A percentile compares a stretch with the other conserved stretches of the same genome.
Evolutionary conservation across 1,140 invertebrate genomes (phyloP).

Genomic region (Thaumatotibia leucotreta): DNA sequence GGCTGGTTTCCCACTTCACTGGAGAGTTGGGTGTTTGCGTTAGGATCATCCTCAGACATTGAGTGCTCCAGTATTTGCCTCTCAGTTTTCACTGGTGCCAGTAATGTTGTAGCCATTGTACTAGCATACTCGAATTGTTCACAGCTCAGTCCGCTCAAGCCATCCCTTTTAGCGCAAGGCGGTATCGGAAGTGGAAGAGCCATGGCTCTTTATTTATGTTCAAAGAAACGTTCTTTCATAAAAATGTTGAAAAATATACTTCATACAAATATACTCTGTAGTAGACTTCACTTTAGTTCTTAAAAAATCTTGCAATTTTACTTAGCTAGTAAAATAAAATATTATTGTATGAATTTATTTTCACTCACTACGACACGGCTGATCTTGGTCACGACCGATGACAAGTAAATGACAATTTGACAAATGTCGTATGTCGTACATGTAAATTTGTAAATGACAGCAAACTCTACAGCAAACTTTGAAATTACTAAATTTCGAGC

Average conservation of each 20-base stretch:
- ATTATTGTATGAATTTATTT: no score
- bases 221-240: not conserved
- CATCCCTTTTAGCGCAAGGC: slow-evolving; percentile 63
- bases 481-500: no score
- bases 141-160: slow-evolving; percentile 52
- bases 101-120: slow-evolving; percentile 69
- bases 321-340: no score
- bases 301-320: no score
- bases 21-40: slow-evolving; percentile 86
- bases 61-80: slow-evolving; percentile 90
- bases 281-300: not conserved
- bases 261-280: not conserved
- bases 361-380: no score
- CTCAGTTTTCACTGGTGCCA: slow-evolving; percentile 86
- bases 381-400: no score
- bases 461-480: no score
- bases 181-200: slow-evolving; percentile 65
- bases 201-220: slow-evolving; percentile 33
- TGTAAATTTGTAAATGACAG: no score
- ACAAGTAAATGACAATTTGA: no score
- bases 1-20: slow-evolving; percentile 75
- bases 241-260: not conserved
- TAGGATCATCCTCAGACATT: slow-evolving; percentile 95
- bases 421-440: no score
- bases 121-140: slow-evolving; percentile 70